These are phyloP conservation scores for Phenganax stokvisi DNA, from an alignment of 92 coral and sea anemone genomes.

Conservation along the genomic window DNA sequence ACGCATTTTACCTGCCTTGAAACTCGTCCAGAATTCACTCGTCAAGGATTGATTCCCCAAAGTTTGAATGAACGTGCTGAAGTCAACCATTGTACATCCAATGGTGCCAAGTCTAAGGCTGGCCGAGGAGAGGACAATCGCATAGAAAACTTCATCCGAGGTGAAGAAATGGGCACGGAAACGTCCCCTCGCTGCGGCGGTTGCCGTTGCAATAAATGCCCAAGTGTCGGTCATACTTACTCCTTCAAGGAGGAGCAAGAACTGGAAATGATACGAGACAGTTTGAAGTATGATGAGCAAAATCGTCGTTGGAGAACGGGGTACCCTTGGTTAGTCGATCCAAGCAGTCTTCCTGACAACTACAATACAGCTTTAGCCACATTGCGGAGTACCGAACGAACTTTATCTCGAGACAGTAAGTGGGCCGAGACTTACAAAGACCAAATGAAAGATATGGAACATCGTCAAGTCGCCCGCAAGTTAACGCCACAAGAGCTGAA, in stretches of 20 bases:
- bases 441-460: conserved; percentile 57
- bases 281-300: conserved; percentile 49
- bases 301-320: conserved; percentile 64
- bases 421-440: conserved; percentile 53
- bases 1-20: conserved; percentile 36
- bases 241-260: conserved; percentile 67
- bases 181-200: conserved; percentile 59
- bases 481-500: conserved; percentile 46
- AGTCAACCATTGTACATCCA: not conserved
- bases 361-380: conserved; percentile 48
- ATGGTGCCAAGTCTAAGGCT: not conserved
- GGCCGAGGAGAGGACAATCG: conserved; percentile 14
- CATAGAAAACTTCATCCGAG: conserved; percentile 44
- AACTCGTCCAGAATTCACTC: conserved; percentile 46
- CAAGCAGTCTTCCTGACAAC: conserved; percentile 56
- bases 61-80: not conserved
- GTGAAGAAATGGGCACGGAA: conserved; percentile 58
- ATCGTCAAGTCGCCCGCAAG: conserved; percentile 54
- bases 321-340: conserved; percentile 61
- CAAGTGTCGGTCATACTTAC: conserved; percentile 58
- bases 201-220: conserved; percentile 58
- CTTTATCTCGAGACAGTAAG: conserved; percentile 44
- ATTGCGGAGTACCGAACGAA: conserved; percentile 57
- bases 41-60: conserved; percentile 2
- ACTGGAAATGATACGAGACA: conserved; percentile 52